These are phyloP conservation scores for Brachionus manjavacas DNA, from an alignment of 1,140 invertebrate genomes.

Conservation along the genomic window DNA sequence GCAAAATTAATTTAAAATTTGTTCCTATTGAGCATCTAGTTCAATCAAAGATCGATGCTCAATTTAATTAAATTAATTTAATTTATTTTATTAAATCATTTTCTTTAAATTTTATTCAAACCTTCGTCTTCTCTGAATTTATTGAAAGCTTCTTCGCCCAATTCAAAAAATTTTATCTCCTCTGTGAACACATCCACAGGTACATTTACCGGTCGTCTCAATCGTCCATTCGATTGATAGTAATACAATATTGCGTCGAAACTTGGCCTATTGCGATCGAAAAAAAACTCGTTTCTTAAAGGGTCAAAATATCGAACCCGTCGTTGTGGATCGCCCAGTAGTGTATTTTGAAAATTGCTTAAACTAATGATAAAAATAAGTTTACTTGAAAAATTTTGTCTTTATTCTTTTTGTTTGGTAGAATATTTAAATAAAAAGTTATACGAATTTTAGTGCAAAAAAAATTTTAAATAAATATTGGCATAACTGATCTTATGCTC, in stretches of 20 bases:
- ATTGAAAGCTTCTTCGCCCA: conserved; percentile 52
- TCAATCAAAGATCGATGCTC: conserved; percentile 68
- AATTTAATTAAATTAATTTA: too few relatives aligned
- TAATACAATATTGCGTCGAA: conserved; percentile 87
- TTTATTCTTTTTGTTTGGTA: neutral
- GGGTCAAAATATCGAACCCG: conserved; percentile 83
- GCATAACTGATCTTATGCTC: too few relatives aligned
- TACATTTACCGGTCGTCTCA: conserved; percentile 92
- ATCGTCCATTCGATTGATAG: conserved; percentile 93
- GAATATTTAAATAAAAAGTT: too few relatives aligned
- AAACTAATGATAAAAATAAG: conserved; percentile 43
- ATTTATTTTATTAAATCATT: too few relatives aligned
- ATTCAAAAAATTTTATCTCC: conserved; percentile 55
- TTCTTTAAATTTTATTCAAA: conserved; percentile 27
- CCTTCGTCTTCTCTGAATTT: conserved; percentile 61
- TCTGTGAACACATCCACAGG: conserved; percentile 66
- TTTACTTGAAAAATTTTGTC: neutral
- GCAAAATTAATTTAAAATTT: neutral
- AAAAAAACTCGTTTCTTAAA: conserved; percentile 96
- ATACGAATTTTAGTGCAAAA: too few relatives aligned
- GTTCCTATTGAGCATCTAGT: conserved; percentile 33
- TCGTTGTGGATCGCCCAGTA: conserved; percentile 86
- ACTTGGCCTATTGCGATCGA: conserved; percentile 94
- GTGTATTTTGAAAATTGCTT: conserved; percentile 72
- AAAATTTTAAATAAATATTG: too few relatives aligned